phyloP scores from a whole-genome alignment of 2,888 invertebrate genomes.

The Galerucella nymphaeae region DNA sequence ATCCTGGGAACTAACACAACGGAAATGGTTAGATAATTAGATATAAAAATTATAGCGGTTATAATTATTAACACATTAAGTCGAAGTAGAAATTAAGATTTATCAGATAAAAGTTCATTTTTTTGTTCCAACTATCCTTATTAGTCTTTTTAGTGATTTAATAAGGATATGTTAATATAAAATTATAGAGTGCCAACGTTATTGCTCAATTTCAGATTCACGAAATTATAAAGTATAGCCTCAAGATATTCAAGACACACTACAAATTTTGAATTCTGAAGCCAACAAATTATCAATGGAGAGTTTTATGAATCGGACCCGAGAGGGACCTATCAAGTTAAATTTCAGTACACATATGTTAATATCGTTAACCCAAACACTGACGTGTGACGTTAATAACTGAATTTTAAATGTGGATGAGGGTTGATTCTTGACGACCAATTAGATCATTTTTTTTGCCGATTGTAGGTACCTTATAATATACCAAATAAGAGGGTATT shows the following conservation, averaged over 20 bases:
- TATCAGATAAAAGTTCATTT: conserved; percentile 42
- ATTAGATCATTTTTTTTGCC: no score
- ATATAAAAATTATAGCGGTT: conserved; percentile 49
- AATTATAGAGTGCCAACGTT: neutral
- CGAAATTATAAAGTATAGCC: neutral
- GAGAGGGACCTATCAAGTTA: no score
- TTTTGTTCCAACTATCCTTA: conserved; percentile 27
- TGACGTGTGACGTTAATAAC: no score
- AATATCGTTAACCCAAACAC: no score
- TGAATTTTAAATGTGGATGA: no score
- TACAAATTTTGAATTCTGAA: neutral
- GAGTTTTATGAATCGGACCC: no score
- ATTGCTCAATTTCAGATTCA: neutral
- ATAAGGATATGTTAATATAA: neutral
- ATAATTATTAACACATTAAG: conserved; percentile 52
- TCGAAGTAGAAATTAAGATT: conserved; percentile 37
- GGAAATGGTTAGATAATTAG: conserved; percentile 50
- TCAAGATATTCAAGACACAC: neutral
- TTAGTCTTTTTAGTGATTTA: conserved; percentile 14
- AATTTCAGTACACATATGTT: no score
- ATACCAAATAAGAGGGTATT: no score
- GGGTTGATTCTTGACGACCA: no score
- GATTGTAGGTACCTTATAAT: no score
- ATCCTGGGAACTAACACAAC: conserved; percentile 50
- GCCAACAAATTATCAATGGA: neutral